Evolutionary conservation across 2,888 invertebrate genomes (phyloP).

Genomic region (Epistrophe grossulariae): DNA sequence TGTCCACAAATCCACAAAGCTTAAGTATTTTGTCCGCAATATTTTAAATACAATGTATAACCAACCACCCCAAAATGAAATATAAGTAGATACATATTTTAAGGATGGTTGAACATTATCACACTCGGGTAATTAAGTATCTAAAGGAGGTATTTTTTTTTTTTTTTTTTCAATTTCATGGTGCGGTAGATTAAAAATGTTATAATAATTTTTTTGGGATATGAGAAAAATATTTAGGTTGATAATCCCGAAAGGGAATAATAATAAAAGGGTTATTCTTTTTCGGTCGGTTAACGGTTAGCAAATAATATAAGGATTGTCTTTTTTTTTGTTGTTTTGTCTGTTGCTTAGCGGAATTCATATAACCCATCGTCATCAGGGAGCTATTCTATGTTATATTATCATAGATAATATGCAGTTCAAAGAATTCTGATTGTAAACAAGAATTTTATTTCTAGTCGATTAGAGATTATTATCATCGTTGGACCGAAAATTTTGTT

Average conservation of each 20-base stretch:
- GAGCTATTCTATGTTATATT: background rate
- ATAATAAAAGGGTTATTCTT: slow-evolving; percentile 41
- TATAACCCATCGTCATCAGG: background rate
- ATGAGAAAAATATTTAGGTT: slow-evolving; percentile 34
- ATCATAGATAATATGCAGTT: background rate
- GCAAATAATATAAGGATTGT: slow-evolving; percentile 7
- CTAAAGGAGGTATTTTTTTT: slow-evolving; percentile 20
- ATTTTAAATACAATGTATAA: background rate
- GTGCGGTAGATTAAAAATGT: slow-evolving; percentile 49
- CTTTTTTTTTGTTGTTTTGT: background rate
- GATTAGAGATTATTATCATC: slow-evolving; percentile 65
- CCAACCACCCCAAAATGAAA: slow-evolving; percentile 36
- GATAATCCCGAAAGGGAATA: slow-evolving; percentile 65
- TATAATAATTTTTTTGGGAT: slow-evolving; percentile 23
- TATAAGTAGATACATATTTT: slow-evolving; percentile 46
- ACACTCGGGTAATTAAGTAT: slow-evolving; percentile 68
- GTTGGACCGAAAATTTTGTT: slow-evolving; percentile 49
- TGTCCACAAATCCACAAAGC: slow-evolving; percentile 32
- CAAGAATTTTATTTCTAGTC: slow-evolving; percentile 55
- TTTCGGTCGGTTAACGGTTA: slow-evolving; percentile 10
- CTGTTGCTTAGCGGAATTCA: slow-evolving; percentile 17
- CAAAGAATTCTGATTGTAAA: slow-evolving; percentile 41
- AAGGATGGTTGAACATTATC: slow-evolving; percentile 65
- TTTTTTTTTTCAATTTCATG: background rate
- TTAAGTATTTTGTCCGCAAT: slow-evolving; percentile 1